Percentiles rank a stretch among this genome's conserved stretches.
Evolutionary conservation across 2,888 invertebrate genomes (phyloP).

Genomic region (Urechis unicinctus): DNA sequence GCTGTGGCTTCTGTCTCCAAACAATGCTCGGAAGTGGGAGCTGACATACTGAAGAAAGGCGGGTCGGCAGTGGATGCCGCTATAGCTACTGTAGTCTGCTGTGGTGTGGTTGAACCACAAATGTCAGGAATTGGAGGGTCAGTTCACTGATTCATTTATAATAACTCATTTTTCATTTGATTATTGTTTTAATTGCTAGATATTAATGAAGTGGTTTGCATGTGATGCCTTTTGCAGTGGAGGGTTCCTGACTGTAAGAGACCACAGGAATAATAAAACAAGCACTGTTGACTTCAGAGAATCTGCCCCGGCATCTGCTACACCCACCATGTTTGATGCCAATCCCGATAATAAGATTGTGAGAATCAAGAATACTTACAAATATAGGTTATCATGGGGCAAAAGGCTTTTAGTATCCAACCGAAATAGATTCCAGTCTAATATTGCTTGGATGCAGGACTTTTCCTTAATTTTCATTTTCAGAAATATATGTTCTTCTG

Average conservation of each 20-base stretch:
- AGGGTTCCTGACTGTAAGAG: constrained; percentile 67
- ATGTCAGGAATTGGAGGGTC: constrained; percentile 68
- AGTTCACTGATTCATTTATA: constrained; percentile 29
- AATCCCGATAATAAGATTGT: no score
- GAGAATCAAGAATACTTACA: no score
- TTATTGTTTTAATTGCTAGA: no score
- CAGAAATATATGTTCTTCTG: no score
- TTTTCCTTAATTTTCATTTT: no score
- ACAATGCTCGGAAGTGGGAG: constrained; percentile 68
- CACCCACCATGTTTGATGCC: no score
- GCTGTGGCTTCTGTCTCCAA: constrained; percentile 67
- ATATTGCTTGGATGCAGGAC: no score
- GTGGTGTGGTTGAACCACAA: constrained; percentile 68
- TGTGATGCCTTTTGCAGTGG: constrained; percentile 65
- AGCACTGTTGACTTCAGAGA: constrained; percentile 8
- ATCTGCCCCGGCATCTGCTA: constrained; percentile 8
- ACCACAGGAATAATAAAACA: constrained; percentile 35
- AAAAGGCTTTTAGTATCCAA: no score
- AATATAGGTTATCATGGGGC: no score
- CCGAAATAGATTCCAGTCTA: no score
- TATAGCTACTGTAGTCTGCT: constrained; percentile 67
- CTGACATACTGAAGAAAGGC: constrained; percentile 61
- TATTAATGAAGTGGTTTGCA: no score
- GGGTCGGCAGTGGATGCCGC: constrained; percentile 76
- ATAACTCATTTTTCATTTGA: no score